These are phyloP conservation scores for Nemurella pictetii DNA, from an alignment of 2,888 invertebrate species.

Conservation along the genomic window DNA sequence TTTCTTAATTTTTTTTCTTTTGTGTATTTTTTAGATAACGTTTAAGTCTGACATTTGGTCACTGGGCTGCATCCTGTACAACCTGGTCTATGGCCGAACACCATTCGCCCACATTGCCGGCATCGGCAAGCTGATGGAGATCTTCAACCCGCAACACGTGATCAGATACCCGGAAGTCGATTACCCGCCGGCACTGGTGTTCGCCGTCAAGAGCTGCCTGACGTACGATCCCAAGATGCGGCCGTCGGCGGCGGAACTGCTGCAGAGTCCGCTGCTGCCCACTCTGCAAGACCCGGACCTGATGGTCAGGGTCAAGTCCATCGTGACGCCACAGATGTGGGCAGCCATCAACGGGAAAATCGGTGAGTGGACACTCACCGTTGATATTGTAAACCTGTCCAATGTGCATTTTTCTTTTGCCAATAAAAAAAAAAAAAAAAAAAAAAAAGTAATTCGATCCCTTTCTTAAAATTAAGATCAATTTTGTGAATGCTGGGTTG, in stretches of 20 bases:
- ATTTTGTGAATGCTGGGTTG: no score
- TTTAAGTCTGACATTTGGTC: slow-evolving; percentile 97
- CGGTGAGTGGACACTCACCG: neutral
- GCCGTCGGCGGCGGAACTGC: slow-evolving; percentile 74
- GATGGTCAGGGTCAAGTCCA: neutral
- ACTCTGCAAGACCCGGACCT: neutral
- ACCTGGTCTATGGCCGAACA: slow-evolving; percentile 84
- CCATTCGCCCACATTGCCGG: slow-evolving; percentile 86
- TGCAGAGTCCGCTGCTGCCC: slow-evolving; percentile 54
- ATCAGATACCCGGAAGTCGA: slow-evolving; percentile 71
- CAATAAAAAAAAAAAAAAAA: no score
- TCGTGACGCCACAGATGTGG: neutral
- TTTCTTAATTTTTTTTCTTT: neutral
- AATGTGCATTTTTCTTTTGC: no score
- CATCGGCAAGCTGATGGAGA: slow-evolving; percentile 75
- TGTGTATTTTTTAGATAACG: slow-evolving; percentile 66
- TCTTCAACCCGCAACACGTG: slow-evolving; percentile 70
- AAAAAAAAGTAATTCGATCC: no score
- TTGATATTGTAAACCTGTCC: no score
- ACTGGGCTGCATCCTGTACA: slow-evolving; percentile 93
- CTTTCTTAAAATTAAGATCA: no score
- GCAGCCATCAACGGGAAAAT: neutral
- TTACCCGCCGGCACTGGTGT: slow-evolving; percentile 62
- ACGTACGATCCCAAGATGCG: slow-evolving; percentile 71
- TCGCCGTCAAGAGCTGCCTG: slow-evolving; percentile 72